Base-by-base conservation (phyloP, 2,888 invertebrate genomes). In the Clitarchus hookeri region DNA sequence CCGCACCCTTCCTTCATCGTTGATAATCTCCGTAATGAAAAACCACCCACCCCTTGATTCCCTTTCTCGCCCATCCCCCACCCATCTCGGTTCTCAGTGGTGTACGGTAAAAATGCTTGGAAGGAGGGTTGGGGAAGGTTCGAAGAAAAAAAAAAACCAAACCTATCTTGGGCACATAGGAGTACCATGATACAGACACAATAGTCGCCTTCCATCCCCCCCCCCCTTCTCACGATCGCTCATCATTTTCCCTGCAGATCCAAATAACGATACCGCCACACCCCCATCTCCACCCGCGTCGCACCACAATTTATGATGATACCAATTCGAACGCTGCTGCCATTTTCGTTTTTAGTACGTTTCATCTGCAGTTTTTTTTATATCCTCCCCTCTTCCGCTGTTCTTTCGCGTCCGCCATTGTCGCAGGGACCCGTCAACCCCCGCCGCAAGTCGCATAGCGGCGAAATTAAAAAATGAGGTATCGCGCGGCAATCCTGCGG, bases 21-120 rank as follows among this genome's bases (percentile, higher is more conserved):
- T 82, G 44, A 44, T 82, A 82, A 82, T 82, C 82, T 36, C 27
- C 27, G 36, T 82, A 82, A 82, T 82, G 82, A 82, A 82, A 82
- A 82, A 82, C 27, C 82, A 23, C 82, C 82, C 27, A n/a, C n/a
- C 36, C 82, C 82, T 82, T 82, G 16, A 26, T 82, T 36, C 82
- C 19, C 27, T 44, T n/a, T 23, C 27, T 82, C 26, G 26, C 79
- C 79, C 79, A 12, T 19, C 79, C 3, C 6, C 79, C 79, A 2
- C 82, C 36, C n/a, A 25, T 27, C n/a, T 27, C 16, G 65, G 65
- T 65, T 65, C 65, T 65, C 65, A n/a, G 65, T 65, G 23, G 65
- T 23, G 65, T 65, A 23, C 23, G 65, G 65, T 65, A 23, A 65
- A 53, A 23, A 65, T 65, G 65, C n/a, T 16, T 23, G 2, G 12